Evolutionary conservation across 1,140 invertebrate genomes (phyloP).

Genomic region (Cephus cinctus): DNA sequence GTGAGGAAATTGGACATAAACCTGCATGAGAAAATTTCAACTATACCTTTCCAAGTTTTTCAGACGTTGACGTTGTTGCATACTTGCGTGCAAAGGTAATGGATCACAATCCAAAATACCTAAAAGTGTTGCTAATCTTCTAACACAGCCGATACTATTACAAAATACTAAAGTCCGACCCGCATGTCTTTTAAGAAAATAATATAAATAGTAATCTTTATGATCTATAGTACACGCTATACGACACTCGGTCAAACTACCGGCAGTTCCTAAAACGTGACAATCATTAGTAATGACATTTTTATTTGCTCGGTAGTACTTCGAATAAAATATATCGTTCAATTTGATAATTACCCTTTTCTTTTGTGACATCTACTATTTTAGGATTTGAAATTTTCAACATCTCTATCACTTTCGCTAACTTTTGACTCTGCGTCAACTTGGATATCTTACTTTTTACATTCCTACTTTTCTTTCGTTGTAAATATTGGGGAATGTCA

Average conservation of each 20-base stretch:
- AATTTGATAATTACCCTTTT: constrained; percentile 54
- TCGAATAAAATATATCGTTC: constrained; percentile 28
- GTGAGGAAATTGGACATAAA: too few relatives aligned
- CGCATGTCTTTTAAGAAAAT: constrained; percentile 80
- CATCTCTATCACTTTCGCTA: constrained; percentile 69
- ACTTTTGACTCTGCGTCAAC: constrained; percentile 69
- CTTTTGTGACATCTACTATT: constrained; percentile 88
- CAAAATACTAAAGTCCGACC: constrained; percentile 95
- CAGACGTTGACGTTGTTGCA: constrained; percentile 92
- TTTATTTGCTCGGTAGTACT: not conserved
- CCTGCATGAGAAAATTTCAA: constrained; percentile 12
- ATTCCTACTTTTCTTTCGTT: constrained; percentile 62
- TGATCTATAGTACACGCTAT: constrained; percentile 76
- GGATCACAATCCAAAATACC: constrained; percentile 75
- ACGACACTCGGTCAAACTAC: constrained; percentile 78
- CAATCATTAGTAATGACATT: constrained; percentile 5
- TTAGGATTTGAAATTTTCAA: constrained; percentile 87
- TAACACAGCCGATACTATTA: constrained; percentile 94
- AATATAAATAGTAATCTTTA: constrained; percentile 93
- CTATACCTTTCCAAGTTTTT: constrained; percentile 86
- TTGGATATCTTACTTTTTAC: constrained; percentile 61
- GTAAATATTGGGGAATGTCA: constrained; percentile 74
- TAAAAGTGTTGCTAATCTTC: constrained; percentile 80
- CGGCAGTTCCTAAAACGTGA: constrained; percentile 68
- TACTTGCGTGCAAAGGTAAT: constrained; percentile 87